phyloP scores from a whole-genome alignment of 1,140 invertebrate species.

The Lineus longissimus region DNA sequence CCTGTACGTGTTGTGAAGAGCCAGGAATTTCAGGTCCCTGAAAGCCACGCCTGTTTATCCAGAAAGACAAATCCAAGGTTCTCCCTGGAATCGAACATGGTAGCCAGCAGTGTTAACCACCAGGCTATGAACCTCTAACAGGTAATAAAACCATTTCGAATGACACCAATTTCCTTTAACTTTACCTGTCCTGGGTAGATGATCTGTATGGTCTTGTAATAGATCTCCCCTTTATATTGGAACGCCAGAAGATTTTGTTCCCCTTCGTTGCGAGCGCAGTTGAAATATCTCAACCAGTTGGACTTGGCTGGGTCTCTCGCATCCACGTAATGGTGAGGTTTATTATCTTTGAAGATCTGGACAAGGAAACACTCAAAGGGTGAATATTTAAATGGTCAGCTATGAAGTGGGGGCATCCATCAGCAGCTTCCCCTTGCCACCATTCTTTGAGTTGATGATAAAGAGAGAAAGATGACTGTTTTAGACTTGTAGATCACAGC shows the following conservation, averaged over 20 bases:
- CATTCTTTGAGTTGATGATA: no score
- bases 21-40: no score
- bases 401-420: background rate
- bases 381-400: background rate
- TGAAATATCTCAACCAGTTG: conserved; percentile 64
- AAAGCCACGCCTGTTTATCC: no score
- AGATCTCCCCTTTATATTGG: conserved; percentile 59
- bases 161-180: background rate
- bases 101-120: background rate
- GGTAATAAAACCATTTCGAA: background rate
- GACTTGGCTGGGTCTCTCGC: conserved; percentile 46
- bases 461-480: background rate
- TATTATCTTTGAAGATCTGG: conserved; percentile 30
- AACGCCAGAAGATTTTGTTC: conserved; percentile 62
- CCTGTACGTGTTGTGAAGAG: no score
- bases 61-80: background rate
- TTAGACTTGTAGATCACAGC: background rate
- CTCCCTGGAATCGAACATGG: background rate
- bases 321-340: conserved; percentile 53
- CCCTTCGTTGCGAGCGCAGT: conserved; percentile 56
- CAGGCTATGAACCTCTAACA: background rate
- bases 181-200: conserved; percentile 1
- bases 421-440: no score
- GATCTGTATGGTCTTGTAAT: conserved; percentile 48
- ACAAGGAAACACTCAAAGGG: background rate